These are phyloP conservation scores for Hirtodrosophila histrioides DNA, from an alignment of 2,888 invertebrate species.

Conservation along the genomic window DNA sequence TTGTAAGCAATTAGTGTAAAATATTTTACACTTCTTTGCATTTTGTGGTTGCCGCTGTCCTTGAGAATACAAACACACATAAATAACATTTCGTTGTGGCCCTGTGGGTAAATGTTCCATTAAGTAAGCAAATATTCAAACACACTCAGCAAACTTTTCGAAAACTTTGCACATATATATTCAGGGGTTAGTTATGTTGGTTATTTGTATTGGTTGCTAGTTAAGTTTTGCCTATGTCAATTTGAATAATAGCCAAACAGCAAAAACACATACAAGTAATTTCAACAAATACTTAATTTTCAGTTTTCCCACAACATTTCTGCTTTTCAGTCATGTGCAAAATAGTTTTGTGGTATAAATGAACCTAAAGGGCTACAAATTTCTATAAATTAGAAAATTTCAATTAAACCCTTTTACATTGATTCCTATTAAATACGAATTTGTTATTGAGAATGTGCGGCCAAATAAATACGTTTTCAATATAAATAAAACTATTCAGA, in stretches of 20 bases:
- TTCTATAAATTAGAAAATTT: neutral
- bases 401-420: neutral
- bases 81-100: constrained; percentile 50
- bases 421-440: neutral
- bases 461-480: neutral
- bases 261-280: constrained; percentile 10
- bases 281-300: constrained; percentile 13
- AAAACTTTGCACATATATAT: constrained; percentile 28
- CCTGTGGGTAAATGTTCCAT: constrained; percentile 48
- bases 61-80: constrained; percentile 22
- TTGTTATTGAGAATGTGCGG: neutral
- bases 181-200: constrained; percentile 11
- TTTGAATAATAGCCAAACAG: constrained; percentile 35
- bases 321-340: constrained; percentile 2
- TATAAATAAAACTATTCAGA: too few relatives aligned
- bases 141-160: constrained; percentile 27
- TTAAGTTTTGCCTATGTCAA: constrained; percentile 26
- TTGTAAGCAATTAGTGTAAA: constrained; percentile 58
- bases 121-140: constrained; percentile 51
- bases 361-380: too few relatives aligned
- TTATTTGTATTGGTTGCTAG: constrained; percentile 26
- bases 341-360: neutral
- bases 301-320: constrained; percentile 8
- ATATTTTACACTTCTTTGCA: constrained; percentile 63
- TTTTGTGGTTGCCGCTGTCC: constrained; percentile 25